Evolutionary conservation across 2,888 invertebrate genomes (phyloP).

Genomic region (Rotaria sp.): DNA sequence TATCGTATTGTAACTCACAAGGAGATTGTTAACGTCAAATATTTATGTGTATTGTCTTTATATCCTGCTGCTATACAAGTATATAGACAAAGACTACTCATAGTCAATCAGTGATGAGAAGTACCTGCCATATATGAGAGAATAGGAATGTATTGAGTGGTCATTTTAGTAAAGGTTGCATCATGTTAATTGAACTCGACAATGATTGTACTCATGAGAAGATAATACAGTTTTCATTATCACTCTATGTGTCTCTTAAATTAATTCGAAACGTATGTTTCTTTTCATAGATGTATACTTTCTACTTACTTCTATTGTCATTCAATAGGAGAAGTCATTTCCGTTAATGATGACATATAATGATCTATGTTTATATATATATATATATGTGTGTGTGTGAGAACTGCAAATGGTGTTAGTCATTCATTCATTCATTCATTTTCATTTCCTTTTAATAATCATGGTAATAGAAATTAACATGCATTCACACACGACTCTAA

Average conservation of each 20-base stretch:
- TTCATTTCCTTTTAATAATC: slow-evolving; percentile 18
- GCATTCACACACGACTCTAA: background rate
- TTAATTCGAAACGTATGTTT: slow-evolving; percentile 22
- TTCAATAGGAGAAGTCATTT: background rate
- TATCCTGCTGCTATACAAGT: background rate
- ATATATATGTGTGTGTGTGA: background rate
- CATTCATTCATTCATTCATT: slow-evolving; percentile 1
- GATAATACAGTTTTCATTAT: slow-evolving; percentile 10
- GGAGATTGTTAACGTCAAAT: slow-evolving; percentile 9
- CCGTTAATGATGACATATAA: slow-evolving; percentile 22
- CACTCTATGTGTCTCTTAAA: background rate
- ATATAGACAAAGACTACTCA: background rate
- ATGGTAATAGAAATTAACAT: slow-evolving; percentile 20
- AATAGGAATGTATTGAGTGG: background rate
- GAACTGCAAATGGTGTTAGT: slow-evolving; percentile 20
- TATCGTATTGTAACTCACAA: background rate
- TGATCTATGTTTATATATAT: background rate
- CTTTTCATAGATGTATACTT: background rate
- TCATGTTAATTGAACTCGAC: slow-evolving; percentile 15
- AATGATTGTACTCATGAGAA: background rate
- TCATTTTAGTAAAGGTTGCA: background rate
- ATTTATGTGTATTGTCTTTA: background rate
- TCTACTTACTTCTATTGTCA: background rate
- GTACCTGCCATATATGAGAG: background rate
- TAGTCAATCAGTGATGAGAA: background rate